A percentile compares a stretch with the other conserved stretches of the same genome.
phyloP scores from a whole-genome alignment of 2,113 vertebrate species.

The Maccullochella peelii region DNA sequence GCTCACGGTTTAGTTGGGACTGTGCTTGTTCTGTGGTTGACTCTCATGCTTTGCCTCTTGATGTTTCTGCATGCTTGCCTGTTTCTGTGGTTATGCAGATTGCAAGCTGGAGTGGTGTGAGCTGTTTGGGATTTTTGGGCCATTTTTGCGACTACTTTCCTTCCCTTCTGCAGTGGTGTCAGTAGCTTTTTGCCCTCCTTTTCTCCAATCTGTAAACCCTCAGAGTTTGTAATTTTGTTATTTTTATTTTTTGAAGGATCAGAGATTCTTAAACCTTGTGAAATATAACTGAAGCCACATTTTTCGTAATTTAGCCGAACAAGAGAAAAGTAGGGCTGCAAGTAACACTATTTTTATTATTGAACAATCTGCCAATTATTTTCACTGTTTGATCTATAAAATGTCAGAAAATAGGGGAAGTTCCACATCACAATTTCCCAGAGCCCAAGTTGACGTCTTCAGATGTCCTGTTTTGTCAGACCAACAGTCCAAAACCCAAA shows the following conservation, averaged over 20 bases:
- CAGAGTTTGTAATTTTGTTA: too few species aligned
- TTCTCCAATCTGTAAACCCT: neutral
- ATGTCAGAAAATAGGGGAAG: neutral
- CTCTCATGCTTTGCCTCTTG: constrained; percentile 81
- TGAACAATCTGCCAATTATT: neutral
- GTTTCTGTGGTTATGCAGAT: constrained; percentile 68
- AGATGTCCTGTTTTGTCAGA: neutral
- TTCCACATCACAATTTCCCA: neutral
- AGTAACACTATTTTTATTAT: neutral
- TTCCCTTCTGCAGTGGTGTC: constrained; percentile 8
- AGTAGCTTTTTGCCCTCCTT: neutral
- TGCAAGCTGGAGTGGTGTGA: constrained; percentile 62
- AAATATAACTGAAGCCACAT: neutral
- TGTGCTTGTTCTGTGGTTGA: constrained; percentile 72
- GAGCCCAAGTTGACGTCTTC: neutral
- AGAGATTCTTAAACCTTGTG: neutral
- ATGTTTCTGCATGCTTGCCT: constrained; percentile 81
- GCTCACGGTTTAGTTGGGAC: constrained; percentile 73
- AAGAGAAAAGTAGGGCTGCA: neutral
- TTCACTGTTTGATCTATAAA: neutral
- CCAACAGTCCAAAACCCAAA: neutral
- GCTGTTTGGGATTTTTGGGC: constrained; percentile 26
- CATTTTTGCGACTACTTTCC: neutral
- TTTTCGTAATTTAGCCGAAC: neutral
- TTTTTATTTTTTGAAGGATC: neutral